These are phyloP conservation scores for Hozukius guyotensis DNA, from an alignment of 2,797 vertebrate species.

Conservation along the genomic window DNA sequence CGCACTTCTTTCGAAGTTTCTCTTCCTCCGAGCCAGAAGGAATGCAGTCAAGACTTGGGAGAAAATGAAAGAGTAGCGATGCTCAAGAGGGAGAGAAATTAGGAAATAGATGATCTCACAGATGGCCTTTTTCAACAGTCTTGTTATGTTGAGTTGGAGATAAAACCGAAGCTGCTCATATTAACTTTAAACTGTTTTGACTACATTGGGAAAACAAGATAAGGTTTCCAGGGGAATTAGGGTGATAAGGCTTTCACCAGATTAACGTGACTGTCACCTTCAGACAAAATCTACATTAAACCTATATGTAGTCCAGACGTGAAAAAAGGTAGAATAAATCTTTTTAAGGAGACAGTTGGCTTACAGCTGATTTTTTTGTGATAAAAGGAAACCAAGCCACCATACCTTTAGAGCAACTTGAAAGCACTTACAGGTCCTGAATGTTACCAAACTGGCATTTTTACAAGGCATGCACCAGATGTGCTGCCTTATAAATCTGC, in stretches of 20 bases:
- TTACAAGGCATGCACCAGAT: conserved; percentile 76
- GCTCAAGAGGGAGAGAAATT: conserved; percentile 36
- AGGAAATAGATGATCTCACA: conserved; percentile 49
- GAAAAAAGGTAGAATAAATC: conserved; percentile 51
- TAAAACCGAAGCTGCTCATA: conserved; percentile 16
- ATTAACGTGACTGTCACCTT: conserved; percentile 23
- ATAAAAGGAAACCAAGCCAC: conserved; percentile 43
- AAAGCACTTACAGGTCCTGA: conserved; percentile 56
- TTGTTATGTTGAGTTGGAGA: conserved; percentile 19
- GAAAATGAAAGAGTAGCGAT: conserved; percentile 37
- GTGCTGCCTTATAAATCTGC: conserved; percentile 77
- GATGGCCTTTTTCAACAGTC: conserved; percentile 35
- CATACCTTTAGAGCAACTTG: conserved; percentile 46
- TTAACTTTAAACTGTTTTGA: conserved; percentile 54
- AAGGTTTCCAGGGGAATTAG: conserved; percentile 45
- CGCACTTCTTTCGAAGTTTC: not conserved
- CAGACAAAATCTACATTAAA: conserved; percentile 22
- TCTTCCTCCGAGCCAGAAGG: conserved; percentile 1
- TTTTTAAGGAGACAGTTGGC: conserved; percentile 50
- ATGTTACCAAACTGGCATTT: conserved; percentile 76
- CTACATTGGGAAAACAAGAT: conserved; percentile 50
- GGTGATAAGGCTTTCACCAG: conserved; percentile 28
- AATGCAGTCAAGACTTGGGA: conserved; percentile 31
- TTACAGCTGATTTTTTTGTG: conserved; percentile 42
- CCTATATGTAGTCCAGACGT: not conserved